These are phyloP conservation scores for Sapayoa aenigma DNA, from an alignment of 2,113 vertebrate species.

Conservation along the genomic window DNA sequence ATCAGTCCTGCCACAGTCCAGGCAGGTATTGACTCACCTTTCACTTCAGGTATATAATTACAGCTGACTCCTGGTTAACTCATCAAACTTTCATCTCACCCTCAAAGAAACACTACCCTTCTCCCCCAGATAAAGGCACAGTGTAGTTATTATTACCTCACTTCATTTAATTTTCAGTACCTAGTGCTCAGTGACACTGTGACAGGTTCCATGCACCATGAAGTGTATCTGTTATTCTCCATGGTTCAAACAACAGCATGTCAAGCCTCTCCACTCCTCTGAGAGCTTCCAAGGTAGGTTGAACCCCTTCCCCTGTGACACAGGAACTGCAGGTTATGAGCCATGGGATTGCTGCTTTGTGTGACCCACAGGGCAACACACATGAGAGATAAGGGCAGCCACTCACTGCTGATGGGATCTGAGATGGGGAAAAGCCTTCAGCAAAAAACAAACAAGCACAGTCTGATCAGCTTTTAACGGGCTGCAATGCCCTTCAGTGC, in stretches of 20 bases:
- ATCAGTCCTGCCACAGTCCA: neutral
- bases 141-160: neutral
- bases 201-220: neutral
- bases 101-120: neutral
- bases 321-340: rapidly evolving
- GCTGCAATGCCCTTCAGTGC: neutral
- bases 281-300: neutral
- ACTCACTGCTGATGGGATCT: neutral
- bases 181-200: neutral
- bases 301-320: neutral
- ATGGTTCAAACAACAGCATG: rapidly evolving
- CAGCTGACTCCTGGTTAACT: conserved; percentile 29
- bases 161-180: neutral
- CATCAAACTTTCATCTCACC: conserved; percentile 52
- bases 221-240: neutral
- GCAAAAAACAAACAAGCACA: neutral
- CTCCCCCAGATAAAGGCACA: neutral
- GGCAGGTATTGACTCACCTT: neutral
- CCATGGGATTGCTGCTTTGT: neutral
- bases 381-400: neutral
- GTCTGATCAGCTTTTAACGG: neutral
- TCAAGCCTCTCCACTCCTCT: neutral
- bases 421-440: neutral
- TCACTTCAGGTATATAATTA: conserved; percentile 20
- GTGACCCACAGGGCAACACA: neutral